Evolutionary conservation across 2,797 vertebrate genomes (phyloP).

Genomic region (Amblyopsis hoosieri): DNA sequence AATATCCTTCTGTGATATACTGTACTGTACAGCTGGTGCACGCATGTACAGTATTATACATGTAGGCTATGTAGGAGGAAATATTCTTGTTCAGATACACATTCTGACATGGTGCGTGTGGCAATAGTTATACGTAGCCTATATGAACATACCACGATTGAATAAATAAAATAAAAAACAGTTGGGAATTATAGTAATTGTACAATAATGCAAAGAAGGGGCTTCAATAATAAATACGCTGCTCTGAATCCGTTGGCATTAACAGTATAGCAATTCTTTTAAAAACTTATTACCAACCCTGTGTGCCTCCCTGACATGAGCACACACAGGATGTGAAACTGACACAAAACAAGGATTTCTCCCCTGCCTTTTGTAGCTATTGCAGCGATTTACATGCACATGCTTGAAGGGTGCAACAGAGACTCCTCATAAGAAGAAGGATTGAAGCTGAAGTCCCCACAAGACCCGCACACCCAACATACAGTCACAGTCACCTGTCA

Average conservation of each 20-base stretch:
- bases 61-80: too few species aligned
- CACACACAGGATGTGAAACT: not conserved
- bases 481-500: conserved; percentile 22
- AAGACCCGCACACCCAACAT: too few species aligned
- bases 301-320: not conserved
- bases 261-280: not conserved
- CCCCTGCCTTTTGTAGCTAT: not conserved
- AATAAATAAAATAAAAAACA: too few species aligned
- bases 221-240: not conserved
- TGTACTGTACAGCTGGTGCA: conserved; percentile 16
- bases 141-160: too few species aligned
- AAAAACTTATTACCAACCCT: not conserved
- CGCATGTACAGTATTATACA: not conserved
- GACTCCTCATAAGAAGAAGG: not conserved
- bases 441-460: too few species aligned
- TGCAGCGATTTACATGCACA: conserved; percentile 13
- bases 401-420: conserved; percentile 14
- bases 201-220: too few species aligned
- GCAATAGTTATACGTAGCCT: too few species aligned
- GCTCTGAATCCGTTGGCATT: not conserved
- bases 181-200: too few species aligned
- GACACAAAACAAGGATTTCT: not conserved
- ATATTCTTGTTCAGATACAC: too few species aligned
- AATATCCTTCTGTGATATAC: not conserved
- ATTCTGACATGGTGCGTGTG: too few species aligned